Conservation (phyloP, 30 jellyfish, hydroid and myxozoan species). For the Chrysaora quinquecirrha region DNA sequence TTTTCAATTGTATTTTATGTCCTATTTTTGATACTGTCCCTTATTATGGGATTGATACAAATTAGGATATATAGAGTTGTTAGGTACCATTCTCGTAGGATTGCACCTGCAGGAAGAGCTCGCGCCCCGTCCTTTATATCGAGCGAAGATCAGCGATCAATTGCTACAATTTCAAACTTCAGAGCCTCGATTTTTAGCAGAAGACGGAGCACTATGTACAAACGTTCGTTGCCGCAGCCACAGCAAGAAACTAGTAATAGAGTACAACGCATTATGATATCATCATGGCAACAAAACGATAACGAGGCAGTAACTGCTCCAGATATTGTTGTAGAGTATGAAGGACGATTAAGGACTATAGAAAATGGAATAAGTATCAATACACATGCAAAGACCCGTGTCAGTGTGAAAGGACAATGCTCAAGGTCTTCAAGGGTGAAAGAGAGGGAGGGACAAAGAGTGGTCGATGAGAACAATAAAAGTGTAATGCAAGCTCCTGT, state of each 20-base stretch:
- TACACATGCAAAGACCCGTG: neutral
- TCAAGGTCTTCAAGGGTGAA: too few relatives aligned
- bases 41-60: neutral
- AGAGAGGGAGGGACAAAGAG: too few relatives aligned
- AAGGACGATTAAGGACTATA: neutral
- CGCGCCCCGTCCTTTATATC: too few relatives aligned
- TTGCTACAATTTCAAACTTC: neutral
- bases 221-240: neutral
- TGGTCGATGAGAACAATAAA: neutral
- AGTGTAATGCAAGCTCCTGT: neutral
- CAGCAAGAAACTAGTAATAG: neutral
- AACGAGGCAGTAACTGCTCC: neutral
- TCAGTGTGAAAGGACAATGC: neutral
- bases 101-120: neutral
- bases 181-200: neutral
- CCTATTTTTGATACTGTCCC: neutral
- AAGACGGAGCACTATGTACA: neutral
- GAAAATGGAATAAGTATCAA: neutral
- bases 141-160: neutral
- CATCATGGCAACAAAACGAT: too few relatives aligned
- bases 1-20: conserved; percentile 13
- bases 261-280: too few relatives aligned
- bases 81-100: neutral
- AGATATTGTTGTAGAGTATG: neutral
- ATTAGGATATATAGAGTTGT: neutral